Evolutionary conservation across 2,888 invertebrate species (phyloP).

Genomic region (Ophion ventricosus): DNA sequence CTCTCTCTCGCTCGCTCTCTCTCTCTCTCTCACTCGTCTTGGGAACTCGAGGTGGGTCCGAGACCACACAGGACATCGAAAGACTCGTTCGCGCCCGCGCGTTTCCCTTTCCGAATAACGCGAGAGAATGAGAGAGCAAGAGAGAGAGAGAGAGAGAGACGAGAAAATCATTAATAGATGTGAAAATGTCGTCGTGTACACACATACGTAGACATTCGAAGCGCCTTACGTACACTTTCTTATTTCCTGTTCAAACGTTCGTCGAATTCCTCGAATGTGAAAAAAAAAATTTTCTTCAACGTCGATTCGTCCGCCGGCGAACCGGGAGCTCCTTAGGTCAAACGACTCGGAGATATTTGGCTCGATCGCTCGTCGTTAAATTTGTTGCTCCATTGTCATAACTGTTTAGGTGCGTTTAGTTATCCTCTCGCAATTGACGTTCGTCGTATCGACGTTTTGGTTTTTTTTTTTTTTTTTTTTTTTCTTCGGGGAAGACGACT

Average conservation of each 20-base stretch:
- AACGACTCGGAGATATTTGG: too few relatives aligned
- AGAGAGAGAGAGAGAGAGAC: slow-evolving; percentile 20
- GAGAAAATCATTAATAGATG: slow-evolving; percentile 61
- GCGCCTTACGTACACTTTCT: background rate
- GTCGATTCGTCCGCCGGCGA: background rate
- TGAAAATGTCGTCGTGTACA: slow-evolving; percentile 30
- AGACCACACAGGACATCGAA: slow-evolving; percentile 50
- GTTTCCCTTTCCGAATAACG: slow-evolving; percentile 23
- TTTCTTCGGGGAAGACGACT: too few relatives aligned
- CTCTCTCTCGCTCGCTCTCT: slow-evolving; percentile 23
- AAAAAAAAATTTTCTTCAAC: background rate
- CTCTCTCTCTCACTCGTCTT: slow-evolving; percentile 19
- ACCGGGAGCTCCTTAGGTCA: background rate
- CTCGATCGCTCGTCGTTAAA: too few relatives aligned
- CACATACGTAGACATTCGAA: slow-evolving; percentile 12
- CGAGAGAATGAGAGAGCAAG: slow-evolving; percentile 11
- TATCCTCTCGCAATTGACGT: too few relatives aligned
- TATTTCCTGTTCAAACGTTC: background rate
- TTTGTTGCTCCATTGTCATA: too few relatives aligned
- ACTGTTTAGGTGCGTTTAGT: too few relatives aligned
- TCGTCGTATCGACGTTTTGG: too few relatives aligned
- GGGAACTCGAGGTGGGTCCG: slow-evolving; percentile 45
- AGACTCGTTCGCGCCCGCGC: slow-evolving; percentile 54
- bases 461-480: too few relatives aligned
- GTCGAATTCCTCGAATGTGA: background rate